Evolutionary conservation across 2,888 invertebrate species (phyloP).

Genomic region (Agrotis segetum): DNA sequence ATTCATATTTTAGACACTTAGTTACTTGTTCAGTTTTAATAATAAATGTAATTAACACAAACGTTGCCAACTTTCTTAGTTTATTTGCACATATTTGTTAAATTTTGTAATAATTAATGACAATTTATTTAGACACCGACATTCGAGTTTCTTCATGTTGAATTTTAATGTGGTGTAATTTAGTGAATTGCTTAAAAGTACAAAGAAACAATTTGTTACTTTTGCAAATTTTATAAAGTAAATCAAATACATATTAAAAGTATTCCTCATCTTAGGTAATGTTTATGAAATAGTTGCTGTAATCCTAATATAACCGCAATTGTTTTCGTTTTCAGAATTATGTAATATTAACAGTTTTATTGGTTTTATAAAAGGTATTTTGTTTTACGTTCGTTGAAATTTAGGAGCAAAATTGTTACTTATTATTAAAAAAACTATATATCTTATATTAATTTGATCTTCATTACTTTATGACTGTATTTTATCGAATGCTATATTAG

Average conservation of each 20-base stretch:
- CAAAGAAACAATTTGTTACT: conserved; percentile 93
- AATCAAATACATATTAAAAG: conserved; percentile 88
- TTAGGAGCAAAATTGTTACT: conserved; percentile 87
- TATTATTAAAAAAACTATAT: conserved; percentile 79
- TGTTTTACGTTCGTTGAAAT: conserved; percentile 82
- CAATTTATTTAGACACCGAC: conserved; percentile 89
- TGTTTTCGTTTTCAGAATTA: conserved; percentile 80
- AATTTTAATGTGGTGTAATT: conserved; percentile 89
- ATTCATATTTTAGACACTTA: conserved; percentile 88
- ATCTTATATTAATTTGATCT: conserved; percentile 77
- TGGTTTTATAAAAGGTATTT: conserved; percentile 77
- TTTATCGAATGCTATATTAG: conserved; percentile 73
- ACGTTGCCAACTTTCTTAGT: conserved; percentile 90
- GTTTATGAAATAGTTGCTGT: conserved; percentile 88
- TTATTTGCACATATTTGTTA: conserved; percentile 91
- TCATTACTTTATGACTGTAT: conserved; percentile 77
- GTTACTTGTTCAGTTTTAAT: conserved; percentile 88
- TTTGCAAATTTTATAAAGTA: conserved; percentile 93
- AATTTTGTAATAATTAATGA: conserved; percentile 87
- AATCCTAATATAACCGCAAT: conserved; percentile 83
- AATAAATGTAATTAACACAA: conserved; percentile 86
- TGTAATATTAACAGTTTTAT: conserved; percentile 71
- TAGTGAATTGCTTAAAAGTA: conserved; percentile 93
- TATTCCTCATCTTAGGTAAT: conserved; percentile 84
- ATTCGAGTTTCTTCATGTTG: conserved; percentile 86